Evolutionary conservation across 37 sponge, comb jelly and placozoan genomes (phyloP).

Genomic region (Oscarella lobularis): DNA sequence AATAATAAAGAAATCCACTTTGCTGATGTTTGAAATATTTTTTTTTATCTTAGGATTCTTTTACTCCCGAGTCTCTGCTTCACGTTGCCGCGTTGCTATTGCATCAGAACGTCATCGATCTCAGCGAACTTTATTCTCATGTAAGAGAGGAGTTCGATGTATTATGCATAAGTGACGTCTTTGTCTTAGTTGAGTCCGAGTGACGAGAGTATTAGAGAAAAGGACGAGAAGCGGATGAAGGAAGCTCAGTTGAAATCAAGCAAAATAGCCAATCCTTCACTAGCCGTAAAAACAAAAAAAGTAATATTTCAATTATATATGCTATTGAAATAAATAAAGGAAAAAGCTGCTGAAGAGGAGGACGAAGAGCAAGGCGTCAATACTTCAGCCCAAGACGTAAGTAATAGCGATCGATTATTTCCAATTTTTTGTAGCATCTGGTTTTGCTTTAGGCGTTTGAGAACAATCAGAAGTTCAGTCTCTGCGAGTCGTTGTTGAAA

Average conservation of each 20-base stretch:
- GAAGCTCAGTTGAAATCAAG: slow-evolving; percentile 38
- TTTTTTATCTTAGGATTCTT: slow-evolving; percentile 14
- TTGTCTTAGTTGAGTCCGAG: slow-evolving; percentile 32
- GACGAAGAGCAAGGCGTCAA: too few relatives aligned
- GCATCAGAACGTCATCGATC: slow-evolving; percentile 34
- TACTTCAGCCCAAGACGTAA: too few relatives aligned
- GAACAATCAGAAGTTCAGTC: slow-evolving; percentile 75
- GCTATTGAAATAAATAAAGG: too few relatives aligned
- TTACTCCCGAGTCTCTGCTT: slow-evolving; percentile 41
- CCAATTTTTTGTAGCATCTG: too few relatives aligned
- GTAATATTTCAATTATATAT: too few relatives aligned
- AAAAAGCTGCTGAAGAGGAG: too few relatives aligned
- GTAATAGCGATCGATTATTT: too few relatives aligned
- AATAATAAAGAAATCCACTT: too few relatives aligned
- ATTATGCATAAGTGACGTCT: neutral
- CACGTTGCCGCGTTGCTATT: slow-evolving; percentile 69
- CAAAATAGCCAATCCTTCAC: slow-evolving; percentile 43
- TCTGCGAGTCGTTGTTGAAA: slow-evolving; percentile 51
- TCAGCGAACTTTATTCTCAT: slow-evolving; percentile 65
- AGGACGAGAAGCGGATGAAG: slow-evolving; percentile 14
- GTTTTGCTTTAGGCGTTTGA: neutral
- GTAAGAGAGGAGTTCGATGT: slow-evolving; percentile 17
- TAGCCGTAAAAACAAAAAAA: slow-evolving; percentile 28
- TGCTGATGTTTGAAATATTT: neutral
- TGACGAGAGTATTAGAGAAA: slow-evolving; percentile 9